Percentiles rank a stretch among this genome's conserved stretches.
phyloP scores from a whole-genome alignment of 37 sponge, comb jelly and placozoan species.

The Ephydatia muelleri region DNA sequence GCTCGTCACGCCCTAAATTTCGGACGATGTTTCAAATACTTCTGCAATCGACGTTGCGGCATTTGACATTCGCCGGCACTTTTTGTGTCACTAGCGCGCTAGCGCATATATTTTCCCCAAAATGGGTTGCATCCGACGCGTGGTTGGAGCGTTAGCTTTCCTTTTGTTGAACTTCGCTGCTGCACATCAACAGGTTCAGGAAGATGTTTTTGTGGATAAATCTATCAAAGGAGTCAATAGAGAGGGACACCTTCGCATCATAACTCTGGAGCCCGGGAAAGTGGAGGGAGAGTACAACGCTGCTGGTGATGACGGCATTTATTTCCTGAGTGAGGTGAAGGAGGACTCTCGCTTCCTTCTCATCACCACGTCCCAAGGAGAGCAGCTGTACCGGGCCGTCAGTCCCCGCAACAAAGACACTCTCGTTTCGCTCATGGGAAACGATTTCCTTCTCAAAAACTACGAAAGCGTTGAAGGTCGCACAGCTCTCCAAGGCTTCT shows the following conservation, averaged over 20 bases:
- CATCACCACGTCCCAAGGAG: not conserved
- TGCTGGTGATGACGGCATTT: not conserved
- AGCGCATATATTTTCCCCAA: too few relatives aligned
- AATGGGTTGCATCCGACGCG: too few relatives aligned
- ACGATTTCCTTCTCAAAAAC: not conserved
- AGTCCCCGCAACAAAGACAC: not conserved
- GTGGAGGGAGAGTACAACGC: not conserved
- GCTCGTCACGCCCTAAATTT: too few relatives aligned
- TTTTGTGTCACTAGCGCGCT: too few relatives aligned
- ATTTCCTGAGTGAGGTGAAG: not conserved
- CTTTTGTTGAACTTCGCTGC: not conserved
- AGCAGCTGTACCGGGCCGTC: not conserved
- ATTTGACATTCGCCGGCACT: too few relatives aligned
- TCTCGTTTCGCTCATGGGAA: not conserved
- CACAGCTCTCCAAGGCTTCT: not conserved
- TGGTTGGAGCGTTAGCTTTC: not conserved
- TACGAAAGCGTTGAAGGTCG: not conserved
- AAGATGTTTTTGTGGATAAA: not conserved
- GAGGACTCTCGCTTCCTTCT: not conserved
- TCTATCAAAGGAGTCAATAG: too few relatives aligned
- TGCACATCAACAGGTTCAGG: not conserved
- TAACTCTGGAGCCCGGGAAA: not conserved
- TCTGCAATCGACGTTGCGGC: too few relatives aligned
- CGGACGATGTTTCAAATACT: too few relatives aligned
- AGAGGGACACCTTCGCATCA: not conserved